Percentiles rank a stretch among this genome's conserved stretches.
phyloP scores from a whole-genome alignment of 2,797 vertebrate species.

The Takifugu ocellatus region DNA sequence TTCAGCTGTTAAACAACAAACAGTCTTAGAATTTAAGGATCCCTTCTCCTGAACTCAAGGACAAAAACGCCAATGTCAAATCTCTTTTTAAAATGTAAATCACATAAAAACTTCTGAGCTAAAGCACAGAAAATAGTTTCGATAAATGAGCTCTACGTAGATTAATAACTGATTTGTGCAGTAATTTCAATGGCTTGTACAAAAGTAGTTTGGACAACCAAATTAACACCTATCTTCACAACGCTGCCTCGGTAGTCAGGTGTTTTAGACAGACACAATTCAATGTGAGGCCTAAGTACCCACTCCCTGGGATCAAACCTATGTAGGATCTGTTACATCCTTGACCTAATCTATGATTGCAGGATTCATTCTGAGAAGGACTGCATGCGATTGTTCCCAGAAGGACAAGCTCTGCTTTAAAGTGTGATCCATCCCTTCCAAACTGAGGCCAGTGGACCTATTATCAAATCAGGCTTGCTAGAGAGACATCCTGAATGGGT shows the following conservation, averaged over 20 bases:
- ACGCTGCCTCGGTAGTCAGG: neutral
- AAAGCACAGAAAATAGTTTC: neutral
- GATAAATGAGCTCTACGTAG: neutral
- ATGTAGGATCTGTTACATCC: constrained; percentile 15
- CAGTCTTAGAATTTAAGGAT: neutral
- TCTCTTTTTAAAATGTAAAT: constrained; percentile 7
- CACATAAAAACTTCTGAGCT: neutral
- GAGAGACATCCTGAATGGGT: constrained; percentile 66
- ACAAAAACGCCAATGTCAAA: constrained; percentile 5
- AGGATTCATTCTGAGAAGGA: constrained; percentile 48
- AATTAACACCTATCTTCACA: neutral
- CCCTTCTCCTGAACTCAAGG: neutral
- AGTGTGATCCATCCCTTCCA: constrained; percentile 44
- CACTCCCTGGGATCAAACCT: constrained; percentile 5
- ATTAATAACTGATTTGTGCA: neutral
- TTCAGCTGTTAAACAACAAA: constrained; percentile 12
- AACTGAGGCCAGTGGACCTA: constrained; percentile 41
- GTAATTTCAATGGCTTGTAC: neutral
- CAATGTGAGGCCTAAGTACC: constrained; percentile 4
- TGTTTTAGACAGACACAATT: neutral
- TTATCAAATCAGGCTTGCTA: constrained; percentile 66
- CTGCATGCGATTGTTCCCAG: constrained; percentile 50
- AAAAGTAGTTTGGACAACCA: constrained; percentile 9
- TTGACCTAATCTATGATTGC: constrained; percentile 26
- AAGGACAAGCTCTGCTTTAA: constrained; percentile 39